A percentile compares a stretch with the other conserved stretches of the same genome.
Conservation (phyloP, 1,140 invertebrate genomes). For the Antheraea pernyi region DNA sequence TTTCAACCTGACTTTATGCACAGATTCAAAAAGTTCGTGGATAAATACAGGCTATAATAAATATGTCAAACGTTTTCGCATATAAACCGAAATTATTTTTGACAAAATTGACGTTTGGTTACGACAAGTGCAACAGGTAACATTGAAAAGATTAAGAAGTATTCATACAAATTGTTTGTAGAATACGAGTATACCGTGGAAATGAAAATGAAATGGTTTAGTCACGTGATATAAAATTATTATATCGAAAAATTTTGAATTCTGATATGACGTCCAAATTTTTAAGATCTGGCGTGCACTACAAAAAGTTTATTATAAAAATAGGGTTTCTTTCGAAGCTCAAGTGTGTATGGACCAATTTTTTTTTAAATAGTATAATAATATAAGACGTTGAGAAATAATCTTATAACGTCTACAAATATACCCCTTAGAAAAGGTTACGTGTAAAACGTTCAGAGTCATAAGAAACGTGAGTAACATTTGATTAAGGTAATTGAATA, state of each 20-base stretch:
- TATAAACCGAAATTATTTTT: not conserved
- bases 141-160: constrained; percentile 20
- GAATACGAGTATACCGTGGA: constrained; percentile 9
- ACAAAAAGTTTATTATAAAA: constrained; percentile 73
- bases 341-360: constrained; percentile 69
- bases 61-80: constrained; percentile 4
- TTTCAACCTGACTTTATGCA: no score
- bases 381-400: constrained; percentile 35
- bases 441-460: constrained; percentile 1
- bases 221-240: constrained; percentile 15
- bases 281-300: constrained; percentile 33
- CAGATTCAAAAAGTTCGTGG: not conserved
- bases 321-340: constrained; percentile 75
- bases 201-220: constrained; percentile 36
- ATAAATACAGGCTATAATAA: not conserved
- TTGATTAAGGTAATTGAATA: constrained; percentile 14
- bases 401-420: constrained; percentile 11
- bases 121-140: constrained; percentile 25
- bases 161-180: constrained; percentile 38
- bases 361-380: constrained; percentile 39
- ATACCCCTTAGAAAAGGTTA: constrained; percentile 7
- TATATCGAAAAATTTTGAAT: constrained; percentile 56
- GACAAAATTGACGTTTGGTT: constrained; percentile 3
- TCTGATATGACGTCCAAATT: constrained; percentile 56
- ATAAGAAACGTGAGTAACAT: constrained; percentile 3